Conservation (phyloP, 1,140 invertebrate genomes). For the Oncopeltus fasciatus region DNA sequence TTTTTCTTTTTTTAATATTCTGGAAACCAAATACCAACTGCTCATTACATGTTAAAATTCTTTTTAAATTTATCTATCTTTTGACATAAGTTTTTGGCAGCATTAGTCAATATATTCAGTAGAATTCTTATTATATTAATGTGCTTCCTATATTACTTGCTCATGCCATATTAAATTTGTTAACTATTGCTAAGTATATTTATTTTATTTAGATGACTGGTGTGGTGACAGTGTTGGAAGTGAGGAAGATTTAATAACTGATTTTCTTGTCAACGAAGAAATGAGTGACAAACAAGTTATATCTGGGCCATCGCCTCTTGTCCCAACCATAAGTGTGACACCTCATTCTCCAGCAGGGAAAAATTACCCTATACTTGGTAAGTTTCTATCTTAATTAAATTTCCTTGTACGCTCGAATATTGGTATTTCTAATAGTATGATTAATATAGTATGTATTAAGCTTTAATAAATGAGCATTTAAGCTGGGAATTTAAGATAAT, state of each 20-base stretch:
- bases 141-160: not conserved
- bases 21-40: not conserved
- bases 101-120: not conserved
- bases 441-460: too few species aligned
- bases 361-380: constrained; percentile 33
- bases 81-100: not conserved
- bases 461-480: too few species aligned
- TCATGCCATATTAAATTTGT: not conserved
- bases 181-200: not conserved
- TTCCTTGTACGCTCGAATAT: too few species aligned
- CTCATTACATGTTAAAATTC: not conserved
- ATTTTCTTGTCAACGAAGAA: constrained; percentile 34
- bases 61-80: not conserved
- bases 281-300: constrained; percentile 23
- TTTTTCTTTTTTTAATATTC: too few species aligned
- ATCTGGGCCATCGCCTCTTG: constrained; percentile 33
- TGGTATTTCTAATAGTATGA: too few species aligned
- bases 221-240: constrained; percentile 27
- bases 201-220: constrained; percentile 5
- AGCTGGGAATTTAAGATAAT: too few species aligned
- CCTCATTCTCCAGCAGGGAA: constrained; percentile 60
- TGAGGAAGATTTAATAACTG: constrained; percentile 52
- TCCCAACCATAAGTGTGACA: constrained; percentile 73
- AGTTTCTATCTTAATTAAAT: constrained; percentile 3
- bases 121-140: not conserved